phyloP scores from a whole-genome alignment of 2,797 vertebrate species.

The Hephaestus fuliginosus region DNA sequence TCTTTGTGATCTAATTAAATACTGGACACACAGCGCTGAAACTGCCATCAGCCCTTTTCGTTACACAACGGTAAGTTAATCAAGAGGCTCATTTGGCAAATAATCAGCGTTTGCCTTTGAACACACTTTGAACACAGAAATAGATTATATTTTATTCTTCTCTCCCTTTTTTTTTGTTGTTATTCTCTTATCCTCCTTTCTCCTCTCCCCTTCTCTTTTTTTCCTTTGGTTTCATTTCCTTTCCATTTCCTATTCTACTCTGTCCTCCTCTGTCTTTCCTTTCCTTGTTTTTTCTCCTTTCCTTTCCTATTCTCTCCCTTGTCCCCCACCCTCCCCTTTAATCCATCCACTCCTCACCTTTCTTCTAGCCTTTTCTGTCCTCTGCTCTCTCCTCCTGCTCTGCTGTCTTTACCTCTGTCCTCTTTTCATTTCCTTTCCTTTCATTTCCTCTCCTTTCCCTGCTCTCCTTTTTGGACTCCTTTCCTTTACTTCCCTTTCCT shows the following conservation, averaged over 20 bases:
- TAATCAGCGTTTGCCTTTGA: constrained; percentile 61
- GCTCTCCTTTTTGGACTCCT: not conserved
- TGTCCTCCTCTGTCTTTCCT: not conserved
- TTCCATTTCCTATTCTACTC: not conserved
- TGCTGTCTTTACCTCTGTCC: too few relatives aligned
- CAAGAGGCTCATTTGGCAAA: constrained; percentile 69
- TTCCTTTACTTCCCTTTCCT: not conserved
- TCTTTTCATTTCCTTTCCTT: not conserved
- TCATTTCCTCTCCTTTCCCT: not conserved
- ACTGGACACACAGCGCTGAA: constrained; percentile 67
- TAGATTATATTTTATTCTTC: constrained; percentile 27
- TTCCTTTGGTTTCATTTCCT: not conserved
- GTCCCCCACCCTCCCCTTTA: too few relatives aligned
- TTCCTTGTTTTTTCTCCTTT: not conserved
- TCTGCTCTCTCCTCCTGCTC: too few relatives aligned
- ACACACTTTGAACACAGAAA: constrained; percentile 50
- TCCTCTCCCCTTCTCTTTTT: not conserved
- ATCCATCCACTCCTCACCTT: not conserved
- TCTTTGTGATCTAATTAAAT: constrained; percentile 80
- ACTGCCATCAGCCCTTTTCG: constrained; percentile 72
- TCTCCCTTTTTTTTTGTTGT: not conserved
- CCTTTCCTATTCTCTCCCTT: not conserved
- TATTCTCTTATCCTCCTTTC: not conserved
- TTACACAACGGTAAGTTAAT: constrained; percentile 74
- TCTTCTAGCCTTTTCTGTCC: not conserved